A percentile compares a stretch with the other conserved stretches of the same genome.
phyloP scores from a whole-genome alignment of 2,888 invertebrate species.

The Neocrepidodera transversa region DNA sequence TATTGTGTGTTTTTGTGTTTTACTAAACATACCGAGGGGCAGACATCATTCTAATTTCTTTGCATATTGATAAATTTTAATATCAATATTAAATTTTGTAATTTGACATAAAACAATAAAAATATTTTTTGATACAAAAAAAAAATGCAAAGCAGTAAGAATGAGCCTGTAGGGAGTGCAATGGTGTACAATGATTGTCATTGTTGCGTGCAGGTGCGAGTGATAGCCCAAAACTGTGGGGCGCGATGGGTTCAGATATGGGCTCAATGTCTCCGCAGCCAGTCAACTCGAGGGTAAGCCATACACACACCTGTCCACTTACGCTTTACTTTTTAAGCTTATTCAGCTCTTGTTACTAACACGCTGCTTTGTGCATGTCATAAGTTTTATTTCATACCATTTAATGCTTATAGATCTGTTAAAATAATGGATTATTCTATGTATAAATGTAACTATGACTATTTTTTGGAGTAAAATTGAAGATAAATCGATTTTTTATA shows the following conservation, averaged over 20 bases:
- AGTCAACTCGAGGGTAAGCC: constrained; percentile 69
- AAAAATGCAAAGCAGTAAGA: constrained; percentile 35
- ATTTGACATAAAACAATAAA: background rate
- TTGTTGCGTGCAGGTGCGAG: constrained; percentile 64
- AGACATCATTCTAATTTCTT: constrained; percentile 49
- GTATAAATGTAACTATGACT: too few species aligned
- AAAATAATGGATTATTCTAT: too few species aligned
- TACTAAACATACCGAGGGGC: constrained; percentile 53
- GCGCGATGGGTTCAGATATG: constrained; percentile 63
- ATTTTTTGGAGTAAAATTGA: too few species aligned
- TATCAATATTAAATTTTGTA: too few species aligned
- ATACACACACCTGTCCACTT: constrained; percentile 50
- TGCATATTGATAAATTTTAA: too few species aligned
- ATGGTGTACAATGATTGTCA: constrained; percentile 48
- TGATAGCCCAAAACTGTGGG: constrained; percentile 65
- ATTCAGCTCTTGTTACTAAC: constrained; percentile 15
- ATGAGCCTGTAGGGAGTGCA: constrained; percentile 52
- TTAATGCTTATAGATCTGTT: too few species aligned
- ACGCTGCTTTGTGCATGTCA: constrained; percentile 18
- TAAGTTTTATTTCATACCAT: background rate
- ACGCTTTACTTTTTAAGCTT: constrained; percentile 43
- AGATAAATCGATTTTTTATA: too few species aligned
- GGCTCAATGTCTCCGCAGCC: constrained; percentile 64
- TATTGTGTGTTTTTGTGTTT: constrained; percentile 46
- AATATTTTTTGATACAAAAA: background rate